These are phyloP conservation scores for Apolygus lucorum DNA, from an alignment of 1,140 invertebrate species.

Conservation along the genomic window DNA sequence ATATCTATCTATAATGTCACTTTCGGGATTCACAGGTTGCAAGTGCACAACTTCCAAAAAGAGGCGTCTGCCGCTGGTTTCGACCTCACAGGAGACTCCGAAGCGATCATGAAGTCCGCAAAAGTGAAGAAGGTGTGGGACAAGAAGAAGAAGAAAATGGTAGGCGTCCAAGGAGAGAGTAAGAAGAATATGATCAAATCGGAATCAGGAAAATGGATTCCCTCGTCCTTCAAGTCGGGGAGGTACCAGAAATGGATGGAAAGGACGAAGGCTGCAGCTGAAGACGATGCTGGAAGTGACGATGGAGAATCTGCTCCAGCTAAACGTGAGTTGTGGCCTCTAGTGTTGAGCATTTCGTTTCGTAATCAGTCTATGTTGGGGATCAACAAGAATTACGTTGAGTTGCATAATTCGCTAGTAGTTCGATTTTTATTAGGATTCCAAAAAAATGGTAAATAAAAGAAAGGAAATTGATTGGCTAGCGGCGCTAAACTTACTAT, in stretches of 20 bases:
- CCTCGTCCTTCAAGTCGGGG: conserved; percentile 86
- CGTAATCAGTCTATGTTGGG: no score
- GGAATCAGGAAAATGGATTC: conserved; percentile 88
- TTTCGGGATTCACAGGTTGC: conserved; percentile 45
- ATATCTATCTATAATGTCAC: no score
- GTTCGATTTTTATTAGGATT: neutral
- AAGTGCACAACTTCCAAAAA: conserved; percentile 63
- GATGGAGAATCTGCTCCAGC: conserved; percentile 42
- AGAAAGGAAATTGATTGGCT: neutral
- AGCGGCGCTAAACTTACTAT: neutral
- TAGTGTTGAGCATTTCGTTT: neutral
- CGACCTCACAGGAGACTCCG: conserved; percentile 71
- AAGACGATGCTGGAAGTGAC: conserved; percentile 49
- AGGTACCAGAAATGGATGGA: conserved; percentile 82
- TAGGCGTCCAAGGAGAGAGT: conserved; percentile 51
- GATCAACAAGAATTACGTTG: neutral
- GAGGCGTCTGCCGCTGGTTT: conserved; percentile 64
- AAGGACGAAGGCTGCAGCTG: conserved; percentile 60
- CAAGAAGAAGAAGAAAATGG: conserved; percentile 85
- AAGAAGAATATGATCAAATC: conserved; percentile 71
- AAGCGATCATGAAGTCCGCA: conserved; percentile 48
- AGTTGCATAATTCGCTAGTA: neutral
- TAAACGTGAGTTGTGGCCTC: neutral
- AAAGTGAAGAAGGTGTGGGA: conserved; percentile 64
- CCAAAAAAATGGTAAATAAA: neutral